phyloP scores from a whole-genome alignment of 23 tunicate species.

The Halocynthia aurantium region DNA sequence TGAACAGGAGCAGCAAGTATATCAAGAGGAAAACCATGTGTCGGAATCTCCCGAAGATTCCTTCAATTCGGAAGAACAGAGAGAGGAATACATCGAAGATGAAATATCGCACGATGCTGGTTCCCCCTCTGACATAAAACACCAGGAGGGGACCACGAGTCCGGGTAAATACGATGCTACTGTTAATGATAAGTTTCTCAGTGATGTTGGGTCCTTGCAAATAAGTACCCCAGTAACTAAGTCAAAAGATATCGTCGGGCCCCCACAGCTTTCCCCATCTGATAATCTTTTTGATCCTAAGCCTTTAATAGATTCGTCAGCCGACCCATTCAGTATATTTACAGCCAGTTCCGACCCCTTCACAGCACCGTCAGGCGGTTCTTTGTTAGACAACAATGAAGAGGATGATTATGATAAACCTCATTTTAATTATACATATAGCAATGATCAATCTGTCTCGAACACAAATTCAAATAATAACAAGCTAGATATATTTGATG shows the following conservation, averaged over 20 bases:
- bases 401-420: slow-evolving; percentile 10
- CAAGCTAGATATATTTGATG: not conserved
- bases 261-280: slow-evolving; percentile 4
- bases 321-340: not conserved
- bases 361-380: not conserved
- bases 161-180: not conserved
- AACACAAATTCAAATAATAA: not conserved
- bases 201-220: not conserved
- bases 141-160: slow-evolving; percentile 1
- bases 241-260: not conserved
- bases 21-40: not conserved
- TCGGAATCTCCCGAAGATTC: slow-evolving; percentile 2
- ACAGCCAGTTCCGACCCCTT: not conserved
- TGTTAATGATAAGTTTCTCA: not conserved
- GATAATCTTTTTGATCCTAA: not conserved
- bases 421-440: slow-evolving; percentile 7
- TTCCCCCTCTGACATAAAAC: not conserved
- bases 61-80: not conserved
- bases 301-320: not conserved
- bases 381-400: not conserved
- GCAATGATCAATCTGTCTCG: not conserved
- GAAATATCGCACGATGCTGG: not conserved
- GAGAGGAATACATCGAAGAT: not conserved
- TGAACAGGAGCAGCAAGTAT: not conserved
- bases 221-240: not conserved